These are phyloP conservation scores for Chaunax sp. DNA, from an alignment of 2,797 vertebrate genomes.

Conservation along the genomic window DNA sequence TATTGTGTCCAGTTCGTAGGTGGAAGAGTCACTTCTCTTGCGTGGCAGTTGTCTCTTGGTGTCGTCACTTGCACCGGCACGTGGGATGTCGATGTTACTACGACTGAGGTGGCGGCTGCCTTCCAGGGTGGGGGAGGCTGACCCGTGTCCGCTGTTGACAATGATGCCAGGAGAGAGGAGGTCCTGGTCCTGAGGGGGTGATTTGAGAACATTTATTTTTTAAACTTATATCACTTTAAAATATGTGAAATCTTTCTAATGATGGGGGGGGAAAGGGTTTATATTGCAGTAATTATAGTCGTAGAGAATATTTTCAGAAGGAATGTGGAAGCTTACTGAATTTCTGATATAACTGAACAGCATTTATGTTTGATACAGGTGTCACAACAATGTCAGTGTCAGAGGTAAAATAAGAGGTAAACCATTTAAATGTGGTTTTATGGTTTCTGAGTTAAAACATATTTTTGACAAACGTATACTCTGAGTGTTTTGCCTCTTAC, in stretches of 20 bases:
- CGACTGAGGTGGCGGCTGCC: slow-evolving; percentile 95
- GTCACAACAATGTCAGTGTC: neutral
- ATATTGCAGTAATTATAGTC: neutral
- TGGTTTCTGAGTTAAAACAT: slow-evolving; percentile 1
- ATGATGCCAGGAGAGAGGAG: slow-evolving; percentile 94
- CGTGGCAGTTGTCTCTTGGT: slow-evolving; percentile 90
- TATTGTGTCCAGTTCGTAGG: slow-evolving; percentile 96
- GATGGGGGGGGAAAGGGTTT: neutral
- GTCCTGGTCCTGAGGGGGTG: slow-evolving; percentile 88
- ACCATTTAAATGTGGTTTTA: neutral
- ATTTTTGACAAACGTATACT: neutral
- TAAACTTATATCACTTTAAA: neutral
- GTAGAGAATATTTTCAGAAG: neutral
- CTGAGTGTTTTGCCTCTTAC: slow-evolving; percentile 56
- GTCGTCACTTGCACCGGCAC: slow-evolving; percentile 82
- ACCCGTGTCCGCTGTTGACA: slow-evolving; percentile 86
- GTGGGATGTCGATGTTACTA: slow-evolving; percentile 97
- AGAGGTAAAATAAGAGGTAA: neutral
- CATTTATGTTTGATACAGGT: neutral
- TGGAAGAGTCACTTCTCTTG: slow-evolving; percentile 97
- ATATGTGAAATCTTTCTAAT: neutral
- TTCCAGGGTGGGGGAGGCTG: slow-evolving; percentile 86
- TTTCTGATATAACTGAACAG: neutral
- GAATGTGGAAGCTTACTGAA: neutral
- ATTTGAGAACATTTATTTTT: slow-evolving; percentile 3